phyloP scores from a whole-genome alignment of 1,140 invertebrate genomes.

The Cydia fagiglandana region DNA sequence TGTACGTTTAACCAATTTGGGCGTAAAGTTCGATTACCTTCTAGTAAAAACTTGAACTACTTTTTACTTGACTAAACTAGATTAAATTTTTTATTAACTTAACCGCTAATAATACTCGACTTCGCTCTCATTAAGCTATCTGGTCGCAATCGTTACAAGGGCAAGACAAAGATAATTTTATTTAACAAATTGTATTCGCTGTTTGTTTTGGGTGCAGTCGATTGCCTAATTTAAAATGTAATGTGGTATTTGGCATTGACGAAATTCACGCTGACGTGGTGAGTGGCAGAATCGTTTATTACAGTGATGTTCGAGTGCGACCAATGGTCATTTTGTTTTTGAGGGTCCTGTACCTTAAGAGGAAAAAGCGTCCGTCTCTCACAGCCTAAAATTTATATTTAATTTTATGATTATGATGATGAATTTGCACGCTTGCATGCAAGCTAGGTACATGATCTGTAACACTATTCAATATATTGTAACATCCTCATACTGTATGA shows the following conservation, averaged over 20 bases:
- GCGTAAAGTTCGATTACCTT: no score
- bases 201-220: slow-evolving; percentile 1
- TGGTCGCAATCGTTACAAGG: slow-evolving; percentile 15
- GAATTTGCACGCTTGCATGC: no score
- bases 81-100: not conserved
- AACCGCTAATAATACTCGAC: slow-evolving; percentile 13
- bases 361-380: no score
- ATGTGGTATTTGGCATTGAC: slow-evolving; percentile 7
- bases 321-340: not conserved
- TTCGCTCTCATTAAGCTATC: slow-evolving; percentile 19
- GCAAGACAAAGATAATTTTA: slow-evolving; percentile 12
- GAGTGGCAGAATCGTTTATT: not conserved
- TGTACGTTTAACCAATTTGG: no score
- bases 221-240: slow-evolving; percentile 20
- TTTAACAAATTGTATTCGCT: not conserved
- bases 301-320: not conserved
- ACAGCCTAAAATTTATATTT: no score
- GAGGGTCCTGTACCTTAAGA: no score
- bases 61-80: not conserved
- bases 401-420: no score
- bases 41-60: not conserved
- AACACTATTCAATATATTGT: no score
- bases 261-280: not conserved
- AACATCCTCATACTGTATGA: no score
- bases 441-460: no score